Conservation (phyloP, 1,140 invertebrate genomes). For the Paramacrobiotus metropolitanus region DNA sequence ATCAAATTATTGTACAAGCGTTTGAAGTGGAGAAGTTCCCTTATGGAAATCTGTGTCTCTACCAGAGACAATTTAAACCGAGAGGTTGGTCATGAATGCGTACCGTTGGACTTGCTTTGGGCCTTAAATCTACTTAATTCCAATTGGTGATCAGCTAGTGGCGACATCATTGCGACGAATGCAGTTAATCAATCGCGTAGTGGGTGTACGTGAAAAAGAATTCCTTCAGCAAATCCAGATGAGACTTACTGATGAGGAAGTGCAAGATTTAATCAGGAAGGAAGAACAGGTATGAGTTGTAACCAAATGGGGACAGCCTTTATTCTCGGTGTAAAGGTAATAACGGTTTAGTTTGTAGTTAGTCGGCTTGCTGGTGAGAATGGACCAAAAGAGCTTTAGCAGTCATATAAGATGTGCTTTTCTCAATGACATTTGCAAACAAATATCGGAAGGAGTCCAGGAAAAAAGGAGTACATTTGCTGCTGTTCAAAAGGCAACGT, state of each 20-base stretch:
- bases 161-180: too few relatives aligned
- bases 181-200: too few relatives aligned
- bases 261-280: background rate
- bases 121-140: background rate
- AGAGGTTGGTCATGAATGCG: background rate
- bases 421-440: background rate
- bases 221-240: too few relatives aligned
- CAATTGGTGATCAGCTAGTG: too few relatives aligned
- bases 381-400: background rate
- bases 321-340: background rate
- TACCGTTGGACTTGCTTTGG: background rate
- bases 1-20: conserved; percentile 1
- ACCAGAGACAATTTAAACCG: background rate
- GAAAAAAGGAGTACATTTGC: background rate
- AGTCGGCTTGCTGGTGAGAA: background rate
- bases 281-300: background rate
- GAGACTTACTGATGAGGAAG: too few relatives aligned
- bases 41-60: background rate
- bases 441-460: background rate
- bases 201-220: too few relatives aligned
- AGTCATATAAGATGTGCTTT: background rate
- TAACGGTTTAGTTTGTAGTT: background rate
- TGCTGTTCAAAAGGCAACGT: background rate
- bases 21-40: background rate
- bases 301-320: background rate